Conservation (phyloP, 2,797 vertebrate genomes). For the Florisuga fusca region DNA sequence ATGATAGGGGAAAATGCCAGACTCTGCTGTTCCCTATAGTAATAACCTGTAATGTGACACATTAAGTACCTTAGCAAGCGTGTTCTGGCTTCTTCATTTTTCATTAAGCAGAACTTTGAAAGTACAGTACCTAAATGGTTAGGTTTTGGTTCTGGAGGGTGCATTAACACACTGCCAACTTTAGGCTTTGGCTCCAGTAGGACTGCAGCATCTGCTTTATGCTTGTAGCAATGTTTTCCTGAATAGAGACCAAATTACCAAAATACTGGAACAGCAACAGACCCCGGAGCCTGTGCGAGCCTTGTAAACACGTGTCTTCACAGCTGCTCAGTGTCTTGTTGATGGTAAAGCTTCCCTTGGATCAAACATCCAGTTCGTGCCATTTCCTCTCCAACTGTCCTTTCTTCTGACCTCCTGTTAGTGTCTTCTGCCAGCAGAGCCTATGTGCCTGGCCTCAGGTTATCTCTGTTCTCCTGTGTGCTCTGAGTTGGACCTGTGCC, state of each 20-base stretch:
- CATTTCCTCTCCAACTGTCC: neutral
- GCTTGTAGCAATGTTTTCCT: neutral
- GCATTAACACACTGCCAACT: neutral
- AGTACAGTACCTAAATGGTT: neutral
- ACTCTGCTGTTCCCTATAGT: neutral
- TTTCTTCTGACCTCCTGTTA: neutral
- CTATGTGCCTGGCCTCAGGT: neutral
- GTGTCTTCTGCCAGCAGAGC: neutral
- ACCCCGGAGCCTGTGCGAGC: neutral
- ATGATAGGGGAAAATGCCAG: neutral
- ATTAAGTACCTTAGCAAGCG: neutral
- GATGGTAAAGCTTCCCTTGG: neutral
- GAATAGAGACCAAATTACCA: neutral
- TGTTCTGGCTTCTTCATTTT: neutral
- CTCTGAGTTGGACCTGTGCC: neutral
- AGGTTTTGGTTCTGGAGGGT: neutral
- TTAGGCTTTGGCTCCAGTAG: neutral
- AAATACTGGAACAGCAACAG: neutral
- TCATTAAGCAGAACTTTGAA: neutral
- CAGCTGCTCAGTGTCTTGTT: neutral
- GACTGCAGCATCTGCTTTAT: neutral
- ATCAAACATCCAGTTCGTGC: neutral
- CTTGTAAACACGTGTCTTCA: slow-evolving; percentile 11
- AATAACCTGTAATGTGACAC: neutral
- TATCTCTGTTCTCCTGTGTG: neutral